Conservation (phyloP, 2,888 invertebrate species). For the Oxycera nigricornis region DNA sequence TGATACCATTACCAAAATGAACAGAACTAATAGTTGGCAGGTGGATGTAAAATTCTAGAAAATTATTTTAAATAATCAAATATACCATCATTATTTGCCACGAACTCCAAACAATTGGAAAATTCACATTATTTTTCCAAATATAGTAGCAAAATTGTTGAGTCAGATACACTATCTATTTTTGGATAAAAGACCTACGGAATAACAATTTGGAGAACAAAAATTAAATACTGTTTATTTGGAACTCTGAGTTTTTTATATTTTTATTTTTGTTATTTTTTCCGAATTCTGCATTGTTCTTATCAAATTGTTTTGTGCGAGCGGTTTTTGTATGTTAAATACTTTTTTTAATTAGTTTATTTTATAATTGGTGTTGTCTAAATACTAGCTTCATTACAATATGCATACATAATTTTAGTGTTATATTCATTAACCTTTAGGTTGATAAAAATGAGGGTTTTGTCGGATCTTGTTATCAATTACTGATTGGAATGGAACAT, state of each 20-base stretch:
- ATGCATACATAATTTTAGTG: constrained; percentile 3
- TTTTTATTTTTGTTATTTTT: neutral
- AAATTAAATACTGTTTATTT: neutral
- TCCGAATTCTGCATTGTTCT: constrained; percentile 9
- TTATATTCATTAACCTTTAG: constrained; percentile 9
- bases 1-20: neutral
- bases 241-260: neutral
- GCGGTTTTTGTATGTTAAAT: constrained; percentile 42
- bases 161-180: too few relatives aligned
- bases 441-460: constrained; percentile 6
- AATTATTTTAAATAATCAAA: neutral
- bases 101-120: too few relatives aligned
- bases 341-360: constrained; percentile 31
- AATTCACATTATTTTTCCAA: too few relatives aligned
- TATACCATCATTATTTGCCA: too few relatives aligned
- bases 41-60: neutral
- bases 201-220: neutral
- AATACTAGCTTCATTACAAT: constrained; percentile 11
- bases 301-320: constrained; percentile 36
- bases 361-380: constrained; percentile 34
- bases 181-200: too few relatives aligned
- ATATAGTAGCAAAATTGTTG: too few relatives aligned
- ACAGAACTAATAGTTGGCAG: constrained; percentile 30
- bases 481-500: neutral
- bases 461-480: neutral